These are phyloP conservation scores for Pseudochaenichthys georgianus DNA, from an alignment of 2,797 vertebrate species.

Conservation along the genomic window DNA sequence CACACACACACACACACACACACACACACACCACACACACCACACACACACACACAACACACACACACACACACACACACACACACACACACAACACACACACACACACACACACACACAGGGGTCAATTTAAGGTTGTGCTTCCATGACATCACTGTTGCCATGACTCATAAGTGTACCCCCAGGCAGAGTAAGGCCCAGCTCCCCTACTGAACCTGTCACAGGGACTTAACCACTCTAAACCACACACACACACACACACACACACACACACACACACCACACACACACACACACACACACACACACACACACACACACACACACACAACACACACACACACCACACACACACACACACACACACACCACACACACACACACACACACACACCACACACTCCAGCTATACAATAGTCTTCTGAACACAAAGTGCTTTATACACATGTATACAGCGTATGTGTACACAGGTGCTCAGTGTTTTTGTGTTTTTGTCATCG, in stretches of 20 bases:
- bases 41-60: slow-evolving; percentile 7
- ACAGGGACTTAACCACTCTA: slow-evolving; percentile 28
- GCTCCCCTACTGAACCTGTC: slow-evolving; percentile 52
- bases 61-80: too few species aligned
- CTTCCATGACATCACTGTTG: slow-evolving; percentile 84
- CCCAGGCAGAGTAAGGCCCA: slow-evolving; percentile 67
- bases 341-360: slow-evolving; percentile 23
- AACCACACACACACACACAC: slow-evolving; percentile 23
- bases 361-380: slow-evolving; percentile 26
- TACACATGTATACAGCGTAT: slow-evolving; percentile 4
- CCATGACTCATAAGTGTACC: slow-evolving; percentile 79
- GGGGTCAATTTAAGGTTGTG: slow-evolving; percentile 78
- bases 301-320: slow-evolving; percentile 24
- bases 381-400: slow-evolving; percentile 6
- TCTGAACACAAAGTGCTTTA: slow-evolving; percentile 28
- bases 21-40: slow-evolving; percentile 35
- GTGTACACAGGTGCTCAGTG: neutral
- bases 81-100: too few species aligned
- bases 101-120: slow-evolving; percentile 22
- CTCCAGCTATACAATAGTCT: slow-evolving; percentile 10
- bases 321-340: slow-evolving; percentile 13
- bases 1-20: too few species aligned
- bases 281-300: slow-evolving; percentile 26
- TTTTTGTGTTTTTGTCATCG: neutral
- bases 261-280: too few species aligned